A percentile compares a stretch with the other conserved stretches of the same genome.
phyloP scores from a whole-genome alignment of 2,113 vertebrate genomes.

The Cygnus buccinator region DNA sequence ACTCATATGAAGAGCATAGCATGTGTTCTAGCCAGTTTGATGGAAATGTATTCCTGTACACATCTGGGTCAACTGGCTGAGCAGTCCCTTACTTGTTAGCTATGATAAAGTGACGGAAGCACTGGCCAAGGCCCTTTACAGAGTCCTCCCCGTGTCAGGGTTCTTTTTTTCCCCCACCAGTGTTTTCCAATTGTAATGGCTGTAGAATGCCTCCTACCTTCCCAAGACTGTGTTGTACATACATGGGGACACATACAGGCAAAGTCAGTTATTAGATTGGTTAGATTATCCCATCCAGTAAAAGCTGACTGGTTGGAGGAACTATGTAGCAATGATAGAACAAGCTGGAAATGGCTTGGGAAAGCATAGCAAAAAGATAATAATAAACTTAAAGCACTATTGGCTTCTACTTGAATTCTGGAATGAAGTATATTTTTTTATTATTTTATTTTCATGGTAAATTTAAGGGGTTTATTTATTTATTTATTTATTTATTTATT shows the following conservation, averaged over 20 bases:
- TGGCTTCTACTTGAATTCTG: not conserved
- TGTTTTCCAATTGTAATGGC: not conserved
- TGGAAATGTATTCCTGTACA: not conserved
- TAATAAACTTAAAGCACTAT: accelerated
- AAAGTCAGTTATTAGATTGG: not conserved
- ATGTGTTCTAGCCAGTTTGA: not conserved
- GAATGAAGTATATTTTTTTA: no score
- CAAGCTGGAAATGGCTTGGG: not conserved
- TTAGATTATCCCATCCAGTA: not conserved
- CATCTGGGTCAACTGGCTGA: not conserved
- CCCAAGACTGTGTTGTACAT: no score
- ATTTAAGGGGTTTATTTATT: not conserved
- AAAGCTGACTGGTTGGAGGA: not conserved
- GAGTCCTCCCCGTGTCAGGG: no score
- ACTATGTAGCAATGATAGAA: not conserved
- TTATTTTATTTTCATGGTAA: not conserved
- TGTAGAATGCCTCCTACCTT: not conserved
- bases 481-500: no score
- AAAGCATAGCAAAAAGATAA: not conserved
- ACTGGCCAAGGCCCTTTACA: not conserved
- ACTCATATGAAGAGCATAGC: not conserved
- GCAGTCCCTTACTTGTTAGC: not conserved
- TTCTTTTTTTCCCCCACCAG: not conserved
- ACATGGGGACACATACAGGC: not conserved
- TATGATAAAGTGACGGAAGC: not conserved